A percentile compares a stretch with the other conserved stretches of the same genome.
Conservation (phyloP, 2,113 vertebrate species). For the Microtus pennsylvanicus region DNA sequence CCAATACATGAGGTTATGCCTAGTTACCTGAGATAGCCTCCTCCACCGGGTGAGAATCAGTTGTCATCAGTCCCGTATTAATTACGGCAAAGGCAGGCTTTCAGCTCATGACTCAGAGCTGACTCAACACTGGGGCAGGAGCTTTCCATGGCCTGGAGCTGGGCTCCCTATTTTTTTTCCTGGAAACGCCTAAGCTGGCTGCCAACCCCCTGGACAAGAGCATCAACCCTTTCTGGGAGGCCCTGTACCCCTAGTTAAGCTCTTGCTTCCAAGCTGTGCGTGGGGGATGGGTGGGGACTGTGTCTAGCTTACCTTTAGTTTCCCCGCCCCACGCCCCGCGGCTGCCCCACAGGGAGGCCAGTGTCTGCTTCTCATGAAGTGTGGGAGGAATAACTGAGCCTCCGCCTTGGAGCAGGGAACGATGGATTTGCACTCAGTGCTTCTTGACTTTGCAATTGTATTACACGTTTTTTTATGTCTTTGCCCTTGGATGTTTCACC, state of each 20-base stretch:
- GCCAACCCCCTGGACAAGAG: not conserved
- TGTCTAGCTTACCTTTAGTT: not conserved
- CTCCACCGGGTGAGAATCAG: conserved; percentile 80
- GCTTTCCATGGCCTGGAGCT: conserved; percentile 84
- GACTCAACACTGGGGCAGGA: conserved; percentile 83
- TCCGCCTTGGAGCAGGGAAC: rapidly evolving
- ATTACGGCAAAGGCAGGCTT: conserved; percentile 83
- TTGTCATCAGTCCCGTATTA: conserved; percentile 83
- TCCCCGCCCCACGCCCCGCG: too few relatives aligned
- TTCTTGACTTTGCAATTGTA: not conserved
- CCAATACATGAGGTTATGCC: conserved; percentile 75
- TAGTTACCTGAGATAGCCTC: conserved; percentile 82
- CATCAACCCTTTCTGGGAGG: not conserved
- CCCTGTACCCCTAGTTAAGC: not conserved
- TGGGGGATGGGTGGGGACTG: not conserved
- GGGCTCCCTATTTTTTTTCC: conserved; percentile 78
- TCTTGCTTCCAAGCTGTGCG: not conserved
- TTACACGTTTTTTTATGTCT: rapidly evolving
- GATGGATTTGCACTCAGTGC: not conserved
- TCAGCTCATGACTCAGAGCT: conserved; percentile 86
- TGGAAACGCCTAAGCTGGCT: conserved; percentile 76
- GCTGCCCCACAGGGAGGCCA: not conserved
- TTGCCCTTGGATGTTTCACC: not conserved
- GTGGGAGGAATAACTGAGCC: not conserved
- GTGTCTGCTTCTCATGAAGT: too few relatives aligned